phyloP scores from a whole-genome alignment of 2,888 invertebrate species.

The Lithophane ornitopus region DNA sequence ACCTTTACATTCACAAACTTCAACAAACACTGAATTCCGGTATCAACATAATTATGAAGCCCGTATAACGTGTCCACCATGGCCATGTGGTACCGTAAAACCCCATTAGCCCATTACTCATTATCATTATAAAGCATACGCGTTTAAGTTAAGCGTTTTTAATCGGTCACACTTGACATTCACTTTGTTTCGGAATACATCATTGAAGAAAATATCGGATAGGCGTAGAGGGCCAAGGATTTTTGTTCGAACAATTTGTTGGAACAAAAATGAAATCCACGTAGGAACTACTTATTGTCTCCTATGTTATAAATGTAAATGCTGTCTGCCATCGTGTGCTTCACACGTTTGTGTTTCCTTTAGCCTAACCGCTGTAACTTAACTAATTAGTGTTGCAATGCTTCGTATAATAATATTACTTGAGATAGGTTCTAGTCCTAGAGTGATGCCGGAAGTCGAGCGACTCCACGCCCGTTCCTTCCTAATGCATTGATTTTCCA shows the following conservation, averaged over 20 bases:
- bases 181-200: not conserved
- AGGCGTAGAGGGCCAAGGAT: not conserved
- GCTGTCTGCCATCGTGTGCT: not conserved
- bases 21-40: not conserved
- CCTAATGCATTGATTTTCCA: not conserved
- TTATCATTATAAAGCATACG: conserved; percentile 3
- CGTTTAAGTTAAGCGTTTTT: conserved; percentile 9
- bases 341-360: not conserved
- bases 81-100: conserved; percentile 2
- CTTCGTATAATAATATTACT: not conserved
- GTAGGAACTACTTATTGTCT: not conserved
- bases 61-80: not conserved
- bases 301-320: not conserved
- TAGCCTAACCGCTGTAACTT: not conserved
- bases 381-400: not conserved
- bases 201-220: not conserved
- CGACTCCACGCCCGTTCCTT: not conserved
- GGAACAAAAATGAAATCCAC: not conserved
- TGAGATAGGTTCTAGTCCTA: not conserved
- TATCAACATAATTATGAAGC: not conserved
- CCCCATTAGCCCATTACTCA: conserved; percentile 1
- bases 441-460: not conserved
- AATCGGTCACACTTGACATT: conserved; percentile 17
- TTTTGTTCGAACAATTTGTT: not conserved
- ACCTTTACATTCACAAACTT: not conserved